Evolutionary conservation across 2,888 invertebrate genomes (phyloP).

Genomic region (Eudemis profundana): DNA sequence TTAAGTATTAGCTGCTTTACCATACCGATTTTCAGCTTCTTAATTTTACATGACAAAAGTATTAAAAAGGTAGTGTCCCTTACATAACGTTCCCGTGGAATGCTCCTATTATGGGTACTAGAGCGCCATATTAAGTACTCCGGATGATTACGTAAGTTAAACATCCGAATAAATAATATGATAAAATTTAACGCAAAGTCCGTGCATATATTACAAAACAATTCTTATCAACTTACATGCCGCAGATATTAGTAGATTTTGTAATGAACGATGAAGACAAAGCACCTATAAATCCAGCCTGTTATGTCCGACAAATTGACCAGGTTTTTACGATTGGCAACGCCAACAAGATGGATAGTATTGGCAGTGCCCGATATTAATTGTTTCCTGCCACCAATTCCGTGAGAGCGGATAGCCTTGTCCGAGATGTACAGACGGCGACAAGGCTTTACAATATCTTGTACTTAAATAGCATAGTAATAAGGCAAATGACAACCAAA

Average conservation of each 20-base stretch:
- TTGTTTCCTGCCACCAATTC: conserved; percentile 44
- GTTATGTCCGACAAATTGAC: conserved; percentile 21
- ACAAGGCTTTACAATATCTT: conserved; percentile 2
- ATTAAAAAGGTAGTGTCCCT: no score
- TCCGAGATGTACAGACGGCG: conserved; percentile 35
- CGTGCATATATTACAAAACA: background rate
- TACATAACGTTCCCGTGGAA: no score
- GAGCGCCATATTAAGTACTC: no score
- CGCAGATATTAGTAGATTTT: background rate
- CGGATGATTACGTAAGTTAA: no score
- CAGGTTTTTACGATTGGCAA: conserved; percentile 35
- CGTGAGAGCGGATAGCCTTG: conserved; percentile 46
- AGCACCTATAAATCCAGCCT: background rate
- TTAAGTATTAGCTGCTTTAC: no score
- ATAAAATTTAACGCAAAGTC: no score
- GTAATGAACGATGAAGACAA: background rate
- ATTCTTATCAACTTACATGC: background rate
- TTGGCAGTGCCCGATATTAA: conserved; percentile 34
- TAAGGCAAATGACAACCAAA: conserved; percentile 18
- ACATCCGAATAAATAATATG: no score
- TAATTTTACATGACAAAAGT: no score
- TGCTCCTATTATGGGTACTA: no score
- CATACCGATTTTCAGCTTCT: no score
- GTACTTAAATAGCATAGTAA: background rate
- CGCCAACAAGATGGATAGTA: conserved; percentile 34